Conservation (phyloP, 2,113 vertebrate species). For the Silurus asotus region DNA sequence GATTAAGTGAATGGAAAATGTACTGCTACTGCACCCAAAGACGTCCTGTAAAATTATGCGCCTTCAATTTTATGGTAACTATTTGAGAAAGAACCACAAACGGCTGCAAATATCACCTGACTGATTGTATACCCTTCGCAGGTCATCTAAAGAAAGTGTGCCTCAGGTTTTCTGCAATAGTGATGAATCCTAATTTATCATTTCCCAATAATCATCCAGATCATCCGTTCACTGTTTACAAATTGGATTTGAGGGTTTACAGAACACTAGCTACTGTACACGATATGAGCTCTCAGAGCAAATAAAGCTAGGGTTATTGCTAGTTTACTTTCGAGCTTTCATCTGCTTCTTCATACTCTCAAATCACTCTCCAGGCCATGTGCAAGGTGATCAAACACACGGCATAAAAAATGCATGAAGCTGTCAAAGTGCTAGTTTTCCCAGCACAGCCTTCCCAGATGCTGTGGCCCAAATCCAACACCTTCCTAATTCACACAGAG, state of each 20-base stretch:
- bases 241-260: neutral
- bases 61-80: too few species aligned
- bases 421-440: neutral
- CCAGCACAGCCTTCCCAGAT: neutral
- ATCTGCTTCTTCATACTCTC: neutral
- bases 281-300: neutral
- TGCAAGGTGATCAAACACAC: neutral
- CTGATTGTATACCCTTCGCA: neutral
- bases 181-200: neutral
- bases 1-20: too few species aligned
- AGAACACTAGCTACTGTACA: neutral
- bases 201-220: neutral
- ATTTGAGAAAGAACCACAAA: too few species aligned
- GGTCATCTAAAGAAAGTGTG: neutral
- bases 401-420: slow-evolving; percentile 7
- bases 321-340: neutral
- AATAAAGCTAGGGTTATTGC: neutral
- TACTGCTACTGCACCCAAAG: too few species aligned
- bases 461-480: neutral
- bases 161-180: neutral
- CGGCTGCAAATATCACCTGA: too few species aligned
- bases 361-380: neutral
- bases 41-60: too few species aligned
- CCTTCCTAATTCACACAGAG: neutral
- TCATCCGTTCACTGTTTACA: neutral